Percentiles rank a stretch among this genome's conserved stretches.
phyloP scores from a whole-genome alignment of 2,797 vertebrate genomes.

The Monodelphis domestica region DNA sequence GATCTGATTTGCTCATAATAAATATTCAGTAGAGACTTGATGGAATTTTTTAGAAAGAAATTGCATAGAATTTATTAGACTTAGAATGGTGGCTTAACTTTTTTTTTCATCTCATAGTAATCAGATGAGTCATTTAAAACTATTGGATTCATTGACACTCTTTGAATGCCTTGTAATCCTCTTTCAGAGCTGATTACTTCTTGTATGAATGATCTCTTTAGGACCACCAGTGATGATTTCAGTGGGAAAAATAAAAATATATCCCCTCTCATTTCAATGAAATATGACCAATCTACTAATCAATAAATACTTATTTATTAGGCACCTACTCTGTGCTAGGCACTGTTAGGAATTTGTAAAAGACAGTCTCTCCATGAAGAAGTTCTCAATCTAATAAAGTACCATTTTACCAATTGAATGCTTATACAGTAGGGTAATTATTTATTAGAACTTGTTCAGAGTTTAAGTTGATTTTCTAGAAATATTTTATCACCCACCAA shows the following conservation, averaged over 20 bases:
- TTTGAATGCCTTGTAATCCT: neutral
- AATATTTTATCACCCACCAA: neutral
- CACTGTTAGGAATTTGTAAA: conserved; percentile 3
- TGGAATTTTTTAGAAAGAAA: neutral
- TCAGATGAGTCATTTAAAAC: neutral
- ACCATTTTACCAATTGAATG: neutral
- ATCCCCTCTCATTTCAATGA: neutral
- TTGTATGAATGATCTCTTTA: neutral
- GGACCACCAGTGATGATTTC: neutral
- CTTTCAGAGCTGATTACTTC: neutral
- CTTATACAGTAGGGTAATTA: neutral
- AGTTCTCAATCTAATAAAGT: conserved; percentile 8
- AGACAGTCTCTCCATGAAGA: neutral
- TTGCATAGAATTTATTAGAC: neutral
- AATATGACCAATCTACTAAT: neutral
- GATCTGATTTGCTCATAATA: neutral
- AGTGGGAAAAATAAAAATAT: neutral
- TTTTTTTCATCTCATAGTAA: neutral
- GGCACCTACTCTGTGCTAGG: neutral
- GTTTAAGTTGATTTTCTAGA: neutral
- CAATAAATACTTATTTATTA: neutral
- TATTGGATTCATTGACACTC: neutral
- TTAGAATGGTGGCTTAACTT: neutral
- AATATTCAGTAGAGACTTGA: neutral
- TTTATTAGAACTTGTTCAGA: neutral